phyloP scores from a whole-genome alignment of 1,140 invertebrate species.

The Pseudoatta argentina region DNA sequence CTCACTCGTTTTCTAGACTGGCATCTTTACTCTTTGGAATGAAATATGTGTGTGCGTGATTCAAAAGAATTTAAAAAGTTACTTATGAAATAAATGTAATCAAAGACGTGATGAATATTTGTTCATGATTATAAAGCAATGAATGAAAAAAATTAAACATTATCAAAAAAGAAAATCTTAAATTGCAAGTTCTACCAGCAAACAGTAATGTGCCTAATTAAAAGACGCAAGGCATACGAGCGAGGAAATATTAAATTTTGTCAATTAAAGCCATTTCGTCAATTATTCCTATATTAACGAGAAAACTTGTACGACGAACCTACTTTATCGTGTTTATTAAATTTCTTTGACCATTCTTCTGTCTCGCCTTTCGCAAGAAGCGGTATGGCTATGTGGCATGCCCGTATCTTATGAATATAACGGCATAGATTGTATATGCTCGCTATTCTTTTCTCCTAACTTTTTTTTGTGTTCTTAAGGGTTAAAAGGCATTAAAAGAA shows the following conservation, averaged over 20 bases:
- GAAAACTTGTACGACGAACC: conserved; percentile 59
- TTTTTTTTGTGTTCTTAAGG: not conserved
- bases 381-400: not conserved
- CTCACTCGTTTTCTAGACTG: no score
- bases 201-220: not conserved
- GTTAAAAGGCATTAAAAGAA: no score
- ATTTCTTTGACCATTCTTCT: conserved; percentile 71
- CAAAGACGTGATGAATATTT: not conserved
- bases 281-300: conserved; percentile 74
- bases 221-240: not conserved
- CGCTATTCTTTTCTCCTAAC: not conserved
- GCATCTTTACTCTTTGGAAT: no score
- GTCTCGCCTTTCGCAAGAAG: conserved; percentile 30
- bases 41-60: no score
- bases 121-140: no score
- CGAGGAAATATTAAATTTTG: conserved; percentile 54
- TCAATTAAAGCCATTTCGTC: conserved; percentile 35
- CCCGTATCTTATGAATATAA: not conserved
- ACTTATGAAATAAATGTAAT: not conserved
- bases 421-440: not conserved
- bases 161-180: not conserved
- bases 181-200: not conserved
- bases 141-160: not conserved
- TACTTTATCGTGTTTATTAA: conserved; percentile 74
- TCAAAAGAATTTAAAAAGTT: no score